Evolutionary conservation across 2,888 invertebrate genomes (phyloP), one percentile per base, ranked within the genome.

Genomic region (Eutolmus rufibarbis): DNA sequence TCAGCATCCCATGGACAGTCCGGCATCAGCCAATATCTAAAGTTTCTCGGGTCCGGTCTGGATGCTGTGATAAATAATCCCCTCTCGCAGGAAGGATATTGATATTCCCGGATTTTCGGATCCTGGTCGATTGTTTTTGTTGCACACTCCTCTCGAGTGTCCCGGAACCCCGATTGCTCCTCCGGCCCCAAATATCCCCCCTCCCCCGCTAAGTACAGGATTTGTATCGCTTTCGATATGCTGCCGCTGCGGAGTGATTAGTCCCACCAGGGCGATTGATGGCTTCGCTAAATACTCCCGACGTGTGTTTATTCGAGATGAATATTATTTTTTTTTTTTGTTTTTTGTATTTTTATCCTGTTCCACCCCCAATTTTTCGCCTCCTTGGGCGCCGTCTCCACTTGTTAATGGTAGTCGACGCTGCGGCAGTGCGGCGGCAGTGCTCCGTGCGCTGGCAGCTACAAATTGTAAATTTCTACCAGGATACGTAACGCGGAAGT

Each of bases 301-400:
- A 74, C 84, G 57, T 84, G 84, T 84, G 66, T 84, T 66, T 84
- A 74, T 84, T 66, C 84, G 84, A 66, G 40, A 84, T 84, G 84
- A 84, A 84, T 66, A 84, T 66, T 84, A 74, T 84, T 84, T 84
- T 37, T 57, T 84, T 40, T 46, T 12, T 46, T 43, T 12, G 66
- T 84, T 66, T 66, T 19, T 7, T 19, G 9, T 1, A 0, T 16
- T n/a, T 84, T 12, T n/a, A n/a, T n/a, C n/a, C 8, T 23, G 2
- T 34, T 46, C 23, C 40, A 40, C 40, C 40, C 40, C 40, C 40
- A 40, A 14, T 28, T 79, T 79, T 79, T 79, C 79, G 40, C 79
- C 40, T 66, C 31, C 84, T 66, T 84, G 56, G 56, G 19, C 84
- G 14, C 66, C n/a, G 34, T 66, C 43, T 19, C 57, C 31, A 82